phyloP scores from a whole-genome alignment of 2,797 vertebrate species.

The Selene dorsalis region DNA sequence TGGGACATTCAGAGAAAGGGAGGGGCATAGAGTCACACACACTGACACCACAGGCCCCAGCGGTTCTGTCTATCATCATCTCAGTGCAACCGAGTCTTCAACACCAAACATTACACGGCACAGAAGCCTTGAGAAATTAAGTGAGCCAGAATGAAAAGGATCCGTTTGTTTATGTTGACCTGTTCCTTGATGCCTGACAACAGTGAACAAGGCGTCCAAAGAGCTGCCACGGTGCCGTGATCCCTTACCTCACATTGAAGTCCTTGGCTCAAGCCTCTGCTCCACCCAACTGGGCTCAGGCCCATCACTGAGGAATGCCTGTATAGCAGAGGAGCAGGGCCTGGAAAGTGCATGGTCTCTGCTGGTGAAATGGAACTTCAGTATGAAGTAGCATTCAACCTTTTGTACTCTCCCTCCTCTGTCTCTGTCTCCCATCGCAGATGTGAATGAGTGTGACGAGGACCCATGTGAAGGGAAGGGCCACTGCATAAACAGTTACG shows the following conservation, averaged over 20 bases:
- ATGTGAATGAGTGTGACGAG: slow-evolving; percentile 91
- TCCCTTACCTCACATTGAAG: slow-evolving; percentile 65
- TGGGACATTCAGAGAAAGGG: slow-evolving; percentile 9
- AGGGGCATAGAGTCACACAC: slow-evolving; percentile 38
- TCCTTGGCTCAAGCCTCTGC: slow-evolving; percentile 53
- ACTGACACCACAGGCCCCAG: slow-evolving; percentile 36
- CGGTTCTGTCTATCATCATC: slow-evolving; percentile 54
- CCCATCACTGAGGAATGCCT: slow-evolving; percentile 57
- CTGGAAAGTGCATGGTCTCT: slow-evolving; percentile 46
- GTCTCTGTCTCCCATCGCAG: slow-evolving; percentile 71
- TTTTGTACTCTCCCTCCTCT: neutral
- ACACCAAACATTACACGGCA: slow-evolving; percentile 48
- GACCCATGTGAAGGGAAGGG: slow-evolving; percentile 90
- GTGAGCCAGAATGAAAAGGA: slow-evolving; percentile 64
- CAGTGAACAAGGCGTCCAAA: slow-evolving; percentile 63
- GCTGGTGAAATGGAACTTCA: slow-evolving; percentile 38
- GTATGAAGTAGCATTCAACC: slow-evolving; percentile 13
- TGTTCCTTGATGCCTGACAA: slow-evolving; percentile 72
- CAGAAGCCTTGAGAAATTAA: slow-evolving; percentile 59
- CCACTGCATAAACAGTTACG: slow-evolving; percentile 89
- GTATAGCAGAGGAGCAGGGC: slow-evolving; percentile 35
- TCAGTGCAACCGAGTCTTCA: slow-evolving; percentile 43
- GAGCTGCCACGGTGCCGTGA: slow-evolving; percentile 69
- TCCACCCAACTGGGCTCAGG: slow-evolving; percentile 53
- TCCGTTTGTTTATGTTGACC: slow-evolving; percentile 72